Conservation (phyloP, 2,888 invertebrate species). For the Camponotus fellah region DNA sequence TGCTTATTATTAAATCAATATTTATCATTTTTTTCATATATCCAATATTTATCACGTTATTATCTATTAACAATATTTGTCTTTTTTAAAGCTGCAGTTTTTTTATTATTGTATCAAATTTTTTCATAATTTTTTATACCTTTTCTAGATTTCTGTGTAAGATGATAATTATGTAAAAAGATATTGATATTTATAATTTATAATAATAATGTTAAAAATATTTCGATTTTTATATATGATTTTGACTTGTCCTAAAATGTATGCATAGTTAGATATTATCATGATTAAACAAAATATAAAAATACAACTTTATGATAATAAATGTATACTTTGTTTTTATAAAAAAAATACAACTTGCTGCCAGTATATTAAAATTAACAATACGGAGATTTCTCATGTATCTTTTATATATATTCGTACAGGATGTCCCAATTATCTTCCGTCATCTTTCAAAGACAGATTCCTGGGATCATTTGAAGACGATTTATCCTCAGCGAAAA, state of each 20-base stretch:
- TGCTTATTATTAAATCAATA: conserved; percentile 30
- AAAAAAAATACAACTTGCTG: conserved; percentile 43
- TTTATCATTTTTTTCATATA: background rate
- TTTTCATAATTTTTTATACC: conserved; percentile 24
- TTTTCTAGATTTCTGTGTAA: background rate
- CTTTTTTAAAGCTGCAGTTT: conserved; percentile 36
- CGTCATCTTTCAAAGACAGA: no score
- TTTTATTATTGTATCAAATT: conserved; percentile 34
- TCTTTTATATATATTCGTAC: background rate
- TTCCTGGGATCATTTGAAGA: no score
- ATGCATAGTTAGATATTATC: background rate
- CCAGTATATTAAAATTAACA: conserved; percentile 35
- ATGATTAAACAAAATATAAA: conserved; percentile 27
- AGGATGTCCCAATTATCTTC: no score
- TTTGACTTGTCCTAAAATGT: no score
- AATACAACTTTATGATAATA: conserved; percentile 26
- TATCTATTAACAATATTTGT: background rate
- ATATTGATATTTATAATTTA: conserved; percentile 16
- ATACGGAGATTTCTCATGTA: conserved; percentile 31
- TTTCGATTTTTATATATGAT: no score
- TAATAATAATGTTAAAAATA: conserved; percentile 15
- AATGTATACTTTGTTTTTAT: conserved; percentile 24
- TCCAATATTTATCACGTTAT: conserved; percentile 6
- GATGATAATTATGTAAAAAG: background rate
- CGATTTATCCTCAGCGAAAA: no score